These are phyloP conservation scores for Zaprionus camerounensis DNA, from an alignment of 1,140 invertebrate species.

Conservation along the genomic window DNA sequence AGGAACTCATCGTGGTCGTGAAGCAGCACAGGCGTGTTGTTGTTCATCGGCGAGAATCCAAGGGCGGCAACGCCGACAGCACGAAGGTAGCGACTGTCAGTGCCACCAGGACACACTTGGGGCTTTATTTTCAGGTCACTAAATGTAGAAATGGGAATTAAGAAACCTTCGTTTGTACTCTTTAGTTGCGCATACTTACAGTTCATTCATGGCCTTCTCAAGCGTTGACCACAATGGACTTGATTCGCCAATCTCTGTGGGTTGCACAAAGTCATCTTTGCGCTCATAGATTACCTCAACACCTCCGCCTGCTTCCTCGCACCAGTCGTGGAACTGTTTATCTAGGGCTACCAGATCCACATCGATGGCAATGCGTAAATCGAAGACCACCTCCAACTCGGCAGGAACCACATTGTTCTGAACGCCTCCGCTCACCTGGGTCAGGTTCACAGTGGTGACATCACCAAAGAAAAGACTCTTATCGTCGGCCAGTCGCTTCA, in stretches of 20 bases:
- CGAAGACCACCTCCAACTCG: conserved; percentile 90
- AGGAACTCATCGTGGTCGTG: conserved; percentile 92
- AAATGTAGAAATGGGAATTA: neutral
- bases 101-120: conserved; percentile 91
- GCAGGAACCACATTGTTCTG: conserved; percentile 96
- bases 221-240: conserved; percentile 95
- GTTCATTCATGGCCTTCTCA: conserved; percentile 85
- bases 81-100: conserved; percentile 90
- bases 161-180: too few species aligned
- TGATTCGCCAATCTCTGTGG: conserved; percentile 88
- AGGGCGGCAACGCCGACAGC: conserved; percentile 85
- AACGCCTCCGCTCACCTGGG: conserved; percentile 93
- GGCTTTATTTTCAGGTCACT: conserved; percentile 86
- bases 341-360: conserved; percentile 89
- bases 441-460: conserved; percentile 95
- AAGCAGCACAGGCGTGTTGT: conserved; percentile 88
- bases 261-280: conserved; percentile 87
- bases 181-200: conserved; percentile 82
- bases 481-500: conserved; percentile 86
- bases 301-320: conserved; percentile 91
- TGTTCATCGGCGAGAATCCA: conserved; percentile 91
- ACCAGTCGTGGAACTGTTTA: conserved; percentile 88
- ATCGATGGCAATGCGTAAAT: conserved; percentile 90
- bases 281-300: conserved; percentile 90
- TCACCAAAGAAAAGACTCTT: conserved; percentile 89